Percentiles rank a stretch among this genome's conserved stretches.
Evolutionary conservation across 2,888 invertebrate genomes (phyloP).

Genomic region (Chironomus riparius): DNA sequence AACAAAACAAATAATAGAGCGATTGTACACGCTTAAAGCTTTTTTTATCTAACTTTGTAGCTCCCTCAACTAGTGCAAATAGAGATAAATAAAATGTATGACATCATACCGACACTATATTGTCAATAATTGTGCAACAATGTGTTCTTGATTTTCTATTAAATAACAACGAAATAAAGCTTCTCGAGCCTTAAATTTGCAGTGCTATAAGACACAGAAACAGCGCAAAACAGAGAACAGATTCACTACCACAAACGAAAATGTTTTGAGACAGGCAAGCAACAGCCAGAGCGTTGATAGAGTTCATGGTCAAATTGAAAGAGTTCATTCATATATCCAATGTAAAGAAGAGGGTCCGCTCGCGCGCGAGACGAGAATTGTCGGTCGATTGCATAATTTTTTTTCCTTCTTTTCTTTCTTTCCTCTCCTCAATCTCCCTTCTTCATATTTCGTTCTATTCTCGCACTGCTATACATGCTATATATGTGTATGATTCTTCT

Average conservation of each 20-base stretch:
- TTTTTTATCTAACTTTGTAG: neutral
- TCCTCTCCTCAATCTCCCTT: neutral
- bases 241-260: neutral
- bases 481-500: neutral
- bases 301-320: constrained; percentile 24
- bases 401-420: neutral
- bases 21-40: too few species aligned
- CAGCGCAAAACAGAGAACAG: neutral
- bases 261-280: neutral
- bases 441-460: neutral
- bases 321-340: constrained; percentile 23
- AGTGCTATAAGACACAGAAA: neutral
- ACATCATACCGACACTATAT: neutral
- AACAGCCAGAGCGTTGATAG: neutral
- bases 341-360: constrained; percentile 3
- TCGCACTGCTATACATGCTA: neutral
- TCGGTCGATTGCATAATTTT: constrained; percentile 26
- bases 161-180: neutral
- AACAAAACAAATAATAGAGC: too few species aligned
- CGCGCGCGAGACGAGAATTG: constrained; percentile 10
- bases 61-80: neutral
- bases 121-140: neutral
- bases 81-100: neutral
- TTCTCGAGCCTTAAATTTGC: neutral
- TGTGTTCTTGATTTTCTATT: neutral